Conservation (phyloP, 2,113 vertebrate species). For the Syngnathus typhle region DNA sequence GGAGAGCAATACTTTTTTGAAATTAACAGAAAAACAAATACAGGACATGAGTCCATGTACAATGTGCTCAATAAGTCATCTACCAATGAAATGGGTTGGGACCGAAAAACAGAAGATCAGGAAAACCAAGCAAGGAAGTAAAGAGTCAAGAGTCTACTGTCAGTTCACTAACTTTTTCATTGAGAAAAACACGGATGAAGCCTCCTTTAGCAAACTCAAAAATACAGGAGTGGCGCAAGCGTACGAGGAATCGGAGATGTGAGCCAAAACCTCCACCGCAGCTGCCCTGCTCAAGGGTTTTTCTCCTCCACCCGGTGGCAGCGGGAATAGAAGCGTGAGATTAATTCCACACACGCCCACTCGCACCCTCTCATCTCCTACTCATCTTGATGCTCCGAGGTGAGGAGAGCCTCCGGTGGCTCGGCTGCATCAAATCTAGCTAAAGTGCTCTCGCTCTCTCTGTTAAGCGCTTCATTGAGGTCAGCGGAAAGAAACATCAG, state of each 20-base stretch:
- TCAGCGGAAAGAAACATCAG: slow-evolving; percentile 18
- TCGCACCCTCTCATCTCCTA: slow-evolving; percentile 14
- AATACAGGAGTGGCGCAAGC: slow-evolving; percentile 23
- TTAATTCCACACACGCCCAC: slow-evolving; percentile 21
- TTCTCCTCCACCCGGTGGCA: slow-evolving; percentile 31
- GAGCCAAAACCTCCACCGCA: slow-evolving; percentile 43
- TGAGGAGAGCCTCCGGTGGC: slow-evolving; percentile 15
- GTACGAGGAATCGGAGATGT: not conserved
- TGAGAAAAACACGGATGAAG: no score
- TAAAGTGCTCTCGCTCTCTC: slow-evolving; percentile 50
- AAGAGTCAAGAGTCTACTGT: no score
- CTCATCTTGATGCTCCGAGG: not conserved
- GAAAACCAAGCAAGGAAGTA: slow-evolving; percentile 6
- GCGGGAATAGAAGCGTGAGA: slow-evolving; percentile 44
- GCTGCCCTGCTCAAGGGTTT: slow-evolving; percentile 35
- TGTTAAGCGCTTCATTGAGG: slow-evolving; percentile 35
- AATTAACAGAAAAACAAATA: not conserved
- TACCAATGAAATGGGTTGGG: no score
- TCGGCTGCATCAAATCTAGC: slow-evolving; percentile 24
- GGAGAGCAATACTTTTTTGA: slow-evolving; percentile 13
- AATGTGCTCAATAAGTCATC: not conserved
- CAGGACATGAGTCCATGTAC: not conserved
- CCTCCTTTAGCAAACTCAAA: no score
- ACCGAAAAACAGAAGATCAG: no score
- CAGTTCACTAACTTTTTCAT: no score